phyloP scores from a whole-genome alignment of 2,888 invertebrate species.

The Aelia acuminata region DNA sequence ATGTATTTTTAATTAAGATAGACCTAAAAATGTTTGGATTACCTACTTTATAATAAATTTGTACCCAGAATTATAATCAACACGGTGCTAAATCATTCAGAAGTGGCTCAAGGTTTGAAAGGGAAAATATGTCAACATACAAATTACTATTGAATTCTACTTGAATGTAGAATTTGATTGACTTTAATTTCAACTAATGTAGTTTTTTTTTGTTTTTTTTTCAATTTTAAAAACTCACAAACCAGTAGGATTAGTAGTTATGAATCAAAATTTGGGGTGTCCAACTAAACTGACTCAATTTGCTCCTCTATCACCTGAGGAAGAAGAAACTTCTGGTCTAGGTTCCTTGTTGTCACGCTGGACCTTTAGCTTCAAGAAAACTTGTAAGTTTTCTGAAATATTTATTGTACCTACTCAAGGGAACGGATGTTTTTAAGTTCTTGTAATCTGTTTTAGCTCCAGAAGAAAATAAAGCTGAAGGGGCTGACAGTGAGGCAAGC shows the following conservation, averaged over 20 bases:
- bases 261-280: slow-evolving; percentile 54
- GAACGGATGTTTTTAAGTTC: not conserved
- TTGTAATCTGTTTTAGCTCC: slow-evolving; percentile 4
- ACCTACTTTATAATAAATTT: not conserved
- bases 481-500: not conserved
- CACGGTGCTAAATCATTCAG: not conserved
- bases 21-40: not conserved
- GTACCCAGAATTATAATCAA: not conserved
- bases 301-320: slow-evolving; percentile 83
- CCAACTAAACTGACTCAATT: slow-evolving; percentile 79
- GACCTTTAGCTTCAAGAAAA: slow-evolving; percentile 71
- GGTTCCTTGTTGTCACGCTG: slow-evolving; percentile 82
- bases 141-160: not conserved
- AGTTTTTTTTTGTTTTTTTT: not conserved
- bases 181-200: not conserved
- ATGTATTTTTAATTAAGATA: too few relatives aligned
- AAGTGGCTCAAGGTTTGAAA: not conserved
- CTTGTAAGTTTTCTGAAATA: slow-evolving; percentile 67
- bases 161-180: not conserved
- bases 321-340: slow-evolving; percentile 78
- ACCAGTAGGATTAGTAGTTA: not conserved
- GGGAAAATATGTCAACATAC: not conserved
- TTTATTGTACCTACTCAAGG: not conserved
- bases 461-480: slow-evolving; percentile 33
- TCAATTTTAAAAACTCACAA: not conserved